Conservation (phyloP, 2,113 vertebrate genomes). For the Grammomys dolichurus region DNA sequence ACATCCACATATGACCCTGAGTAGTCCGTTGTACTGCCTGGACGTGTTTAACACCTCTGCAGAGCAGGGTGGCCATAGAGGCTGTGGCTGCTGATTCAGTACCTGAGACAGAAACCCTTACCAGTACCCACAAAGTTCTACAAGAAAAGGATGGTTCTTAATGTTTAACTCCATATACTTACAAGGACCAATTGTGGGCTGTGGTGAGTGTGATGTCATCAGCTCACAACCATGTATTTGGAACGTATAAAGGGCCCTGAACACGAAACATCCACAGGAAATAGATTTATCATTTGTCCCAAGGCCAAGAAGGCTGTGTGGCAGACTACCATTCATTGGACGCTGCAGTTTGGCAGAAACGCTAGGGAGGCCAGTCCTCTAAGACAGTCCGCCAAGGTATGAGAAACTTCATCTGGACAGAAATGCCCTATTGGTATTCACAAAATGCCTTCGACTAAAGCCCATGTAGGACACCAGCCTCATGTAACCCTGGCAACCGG, state of each 20-base stretch:
- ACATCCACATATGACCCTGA: accelerated
- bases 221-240: neutral
- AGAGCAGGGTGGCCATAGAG: neutral
- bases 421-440: neutral
- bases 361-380: neutral
- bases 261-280: neutral
- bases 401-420: too few relatives aligned
- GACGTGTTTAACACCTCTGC: neutral
- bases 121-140: neutral
- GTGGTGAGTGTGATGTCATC: neutral
- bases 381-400: neutral
- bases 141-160: neutral
- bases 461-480: neutral
- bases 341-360: neutral
- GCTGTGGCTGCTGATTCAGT: neutral
- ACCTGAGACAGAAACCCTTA: neutral
- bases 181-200: neutral
- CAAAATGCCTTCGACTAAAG: neutral
- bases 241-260: neutral
- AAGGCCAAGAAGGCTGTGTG: neutral
- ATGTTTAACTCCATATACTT: neutral
- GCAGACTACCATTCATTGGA: too few relatives aligned
- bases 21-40: neutral
- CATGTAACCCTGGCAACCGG: neutral
- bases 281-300: neutral